A percentile compares a stretch with the other conserved stretches of the same genome.
phyloP scores from a whole-genome alignment of 2,888 invertebrate species.

The Meta bourneti region DNA sequence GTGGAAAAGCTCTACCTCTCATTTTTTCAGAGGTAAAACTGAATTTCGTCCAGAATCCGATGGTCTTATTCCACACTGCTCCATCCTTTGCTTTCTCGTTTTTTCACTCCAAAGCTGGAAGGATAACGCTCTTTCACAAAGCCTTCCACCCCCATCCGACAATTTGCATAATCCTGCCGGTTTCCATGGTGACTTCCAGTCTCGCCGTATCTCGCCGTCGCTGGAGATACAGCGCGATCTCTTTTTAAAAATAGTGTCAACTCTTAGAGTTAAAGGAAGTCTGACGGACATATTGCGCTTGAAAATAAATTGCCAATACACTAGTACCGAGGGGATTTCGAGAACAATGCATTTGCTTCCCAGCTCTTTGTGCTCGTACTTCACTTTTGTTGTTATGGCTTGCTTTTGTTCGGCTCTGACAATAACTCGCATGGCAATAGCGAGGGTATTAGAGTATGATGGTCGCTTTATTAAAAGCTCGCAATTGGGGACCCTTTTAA shows the following conservation, averaged over 20 bases:
- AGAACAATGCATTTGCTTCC: constrained; percentile 6
- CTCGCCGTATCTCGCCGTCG: constrained; percentile 2
- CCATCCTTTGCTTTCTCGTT: not conserved
- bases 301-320: constrained; percentile 13
- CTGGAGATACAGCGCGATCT: constrained; percentile 19
- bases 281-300: constrained; percentile 35
- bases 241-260: constrained; percentile 1
- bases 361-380: not conserved
- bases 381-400: not conserved
- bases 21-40: not conserved
- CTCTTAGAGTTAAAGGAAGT: not conserved
- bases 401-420: not conserved
- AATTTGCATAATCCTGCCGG: constrained; percentile 61
- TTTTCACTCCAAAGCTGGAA: too few species aligned
- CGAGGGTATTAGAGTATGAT: not conserved
- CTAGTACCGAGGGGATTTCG: constrained; percentile 12
- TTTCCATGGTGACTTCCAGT: constrained; percentile 37
- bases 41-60: not conserved
- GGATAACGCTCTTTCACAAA: too few species aligned
- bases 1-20: not conserved
- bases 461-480: not conserved
- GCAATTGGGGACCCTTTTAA: not conserved
- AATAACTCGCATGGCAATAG: not conserved
- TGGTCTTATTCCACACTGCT: not conserved
- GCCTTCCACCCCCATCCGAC: not conserved